phyloP scores from a whole-genome alignment of 1,140 invertebrate species.

The Lethocerus indicus region DNA sequence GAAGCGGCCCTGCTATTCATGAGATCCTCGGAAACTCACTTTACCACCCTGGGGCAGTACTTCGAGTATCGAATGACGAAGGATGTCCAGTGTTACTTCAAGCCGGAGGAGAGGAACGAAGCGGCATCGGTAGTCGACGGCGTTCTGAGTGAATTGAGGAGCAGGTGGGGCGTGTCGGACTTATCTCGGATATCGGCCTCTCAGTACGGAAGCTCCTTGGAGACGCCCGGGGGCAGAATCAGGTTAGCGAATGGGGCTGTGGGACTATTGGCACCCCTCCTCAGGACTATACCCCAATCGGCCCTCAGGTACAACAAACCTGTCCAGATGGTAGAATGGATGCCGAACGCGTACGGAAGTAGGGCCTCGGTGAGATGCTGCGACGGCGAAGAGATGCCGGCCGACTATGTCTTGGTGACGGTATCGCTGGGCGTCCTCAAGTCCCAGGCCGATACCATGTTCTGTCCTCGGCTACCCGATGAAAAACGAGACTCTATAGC shows the following conservation, averaged over 20 bases:
- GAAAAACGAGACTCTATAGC: constrained; percentile 59
- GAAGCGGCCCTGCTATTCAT: constrained; percentile 29
- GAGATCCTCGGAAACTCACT: constrained; percentile 20
- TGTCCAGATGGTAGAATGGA: constrained; percentile 16
- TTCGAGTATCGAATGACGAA: constrained; percentile 43
- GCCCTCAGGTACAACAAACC: constrained; percentile 13
- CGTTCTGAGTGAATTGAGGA: constrained; percentile 36
- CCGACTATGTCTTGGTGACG: constrained; percentile 66
- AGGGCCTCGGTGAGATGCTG: constrained; percentile 13
- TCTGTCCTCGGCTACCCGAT: constrained; percentile 51
- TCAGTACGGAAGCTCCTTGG: constrained; percentile 12
- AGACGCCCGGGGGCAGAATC: constrained; percentile 17
- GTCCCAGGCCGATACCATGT: constrained; percentile 50
- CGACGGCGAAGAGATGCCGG: constrained; percentile 44
- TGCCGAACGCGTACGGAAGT: constrained; percentile 12
- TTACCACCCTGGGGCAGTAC: constrained; percentile 38
- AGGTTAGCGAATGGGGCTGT: constrained; percentile 13
- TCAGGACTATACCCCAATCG: constrained; percentile 12
- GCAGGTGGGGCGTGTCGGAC: constrained; percentile 37
- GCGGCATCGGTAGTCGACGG: constrained; percentile 45
- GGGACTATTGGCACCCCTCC: constrained; percentile 13
- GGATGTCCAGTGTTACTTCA: constrained; percentile 44
- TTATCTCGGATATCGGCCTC: constrained; percentile 29
- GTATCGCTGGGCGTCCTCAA: constrained; percentile 72
- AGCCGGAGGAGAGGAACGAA: constrained; percentile 41